Evolutionary conservation across 1,140 invertebrate genomes (phyloP).

Genomic region (Drosophila biarmipes): DNA sequence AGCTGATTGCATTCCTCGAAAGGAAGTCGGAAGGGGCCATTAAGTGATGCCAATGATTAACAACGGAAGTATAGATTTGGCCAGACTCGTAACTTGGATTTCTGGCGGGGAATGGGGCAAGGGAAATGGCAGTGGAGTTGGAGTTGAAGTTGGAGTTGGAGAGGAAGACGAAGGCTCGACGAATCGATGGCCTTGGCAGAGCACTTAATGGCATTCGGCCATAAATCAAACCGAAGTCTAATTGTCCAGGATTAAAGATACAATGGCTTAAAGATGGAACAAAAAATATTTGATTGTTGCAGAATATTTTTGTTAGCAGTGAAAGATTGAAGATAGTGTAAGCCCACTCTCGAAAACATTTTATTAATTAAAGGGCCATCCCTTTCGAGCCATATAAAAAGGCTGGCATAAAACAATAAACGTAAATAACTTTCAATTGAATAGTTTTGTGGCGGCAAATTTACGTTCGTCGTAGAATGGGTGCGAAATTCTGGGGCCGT

Average conservation of each 20-base stretch:
- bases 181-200: constrained; percentile 66
- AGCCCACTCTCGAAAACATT: not conserved
- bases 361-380: not conserved
- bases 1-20: constrained; percentile 50
- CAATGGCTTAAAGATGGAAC: not conserved
- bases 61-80: constrained; percentile 84
- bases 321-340: too few relatives aligned
- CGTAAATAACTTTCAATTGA: constrained; percentile 81
- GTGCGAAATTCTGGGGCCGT: constrained; percentile 33
- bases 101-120: not conserved
- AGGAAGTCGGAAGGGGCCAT: constrained; percentile 76
- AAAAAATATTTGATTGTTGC: too few relatives aligned
- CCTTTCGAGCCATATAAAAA: not conserved
- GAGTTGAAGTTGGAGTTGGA: too few relatives aligned
- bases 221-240: constrained; percentile 73
- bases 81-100: constrained; percentile 11
- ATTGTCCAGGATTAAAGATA: constrained; percentile 30
- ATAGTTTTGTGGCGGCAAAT: constrained; percentile 79
- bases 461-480: constrained; percentile 48
- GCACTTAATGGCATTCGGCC: constrained; percentile 74
- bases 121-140: not conserved
- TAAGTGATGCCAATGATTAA: constrained; percentile 85
- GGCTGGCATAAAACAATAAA: constrained; percentile 68
- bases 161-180: constrained; percentile 13
- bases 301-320: too few relatives aligned